phyloP scores from a whole-genome alignment of 2,888 invertebrate genomes.

The Drosophila vallismaia region DNA sequence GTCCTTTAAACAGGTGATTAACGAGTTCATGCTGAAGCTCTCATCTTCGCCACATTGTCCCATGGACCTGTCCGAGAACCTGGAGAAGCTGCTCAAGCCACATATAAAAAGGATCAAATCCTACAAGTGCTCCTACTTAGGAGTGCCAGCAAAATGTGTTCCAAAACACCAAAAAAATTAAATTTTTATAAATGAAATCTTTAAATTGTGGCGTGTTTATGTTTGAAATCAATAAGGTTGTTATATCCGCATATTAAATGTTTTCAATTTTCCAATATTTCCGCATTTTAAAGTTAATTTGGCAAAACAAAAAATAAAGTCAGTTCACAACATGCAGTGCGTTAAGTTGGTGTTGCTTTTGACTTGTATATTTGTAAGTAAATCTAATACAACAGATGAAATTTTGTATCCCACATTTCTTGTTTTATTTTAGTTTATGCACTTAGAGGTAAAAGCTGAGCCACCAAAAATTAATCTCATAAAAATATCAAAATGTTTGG shows the following conservation, averaged over 20 bases:
- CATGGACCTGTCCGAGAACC: neutral
- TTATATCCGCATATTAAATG: conserved; percentile 9
- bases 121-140: conserved; percentile 14
- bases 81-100: neutral
- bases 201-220: neutral
- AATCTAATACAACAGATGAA: neutral
- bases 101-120: neutral
- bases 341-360: conserved; percentile 4
- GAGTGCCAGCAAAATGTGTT: neutral
- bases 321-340: neutral
- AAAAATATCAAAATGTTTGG: neutral
- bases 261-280: neutral
- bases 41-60: neutral
- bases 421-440: neutral
- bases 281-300: neutral
- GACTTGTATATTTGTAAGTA: conserved; percentile 12
- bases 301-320: neutral
- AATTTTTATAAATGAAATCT: neutral
- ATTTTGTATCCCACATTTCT: neutral
- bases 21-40: neutral
- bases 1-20: neutral
- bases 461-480: neutral
- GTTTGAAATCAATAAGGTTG: too few species aligned
- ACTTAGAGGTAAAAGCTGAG: neutral
- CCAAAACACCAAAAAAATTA: neutral